These are phyloP conservation scores for Drosophila ironensis DNA, from an alignment of 1,140 invertebrate genomes.

Conservation along the genomic window DNA sequence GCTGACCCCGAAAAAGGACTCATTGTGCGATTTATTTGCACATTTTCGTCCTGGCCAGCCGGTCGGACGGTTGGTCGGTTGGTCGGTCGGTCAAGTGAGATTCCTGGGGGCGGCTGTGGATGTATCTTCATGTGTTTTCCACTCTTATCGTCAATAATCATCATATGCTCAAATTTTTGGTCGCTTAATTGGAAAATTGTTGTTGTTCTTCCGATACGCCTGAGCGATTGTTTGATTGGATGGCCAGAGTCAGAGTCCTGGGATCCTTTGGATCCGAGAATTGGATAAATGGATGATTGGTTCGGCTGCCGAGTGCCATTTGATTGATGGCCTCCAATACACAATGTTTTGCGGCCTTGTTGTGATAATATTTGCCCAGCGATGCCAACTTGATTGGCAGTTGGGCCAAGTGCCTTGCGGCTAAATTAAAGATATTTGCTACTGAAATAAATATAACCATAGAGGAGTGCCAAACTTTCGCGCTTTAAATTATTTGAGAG, in stretches of 20 bases:
- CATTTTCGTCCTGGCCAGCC: too few species aligned
- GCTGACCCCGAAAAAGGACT: neutral
- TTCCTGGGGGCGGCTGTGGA: constrained; percentile 17
- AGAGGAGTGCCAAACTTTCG: too few species aligned
- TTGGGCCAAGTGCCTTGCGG: constrained; percentile 17
- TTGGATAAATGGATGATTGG: constrained; percentile 53
- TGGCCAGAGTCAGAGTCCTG: constrained; percentile 31
- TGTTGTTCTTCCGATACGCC: constrained; percentile 64
- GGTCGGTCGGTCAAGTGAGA: constrained; percentile 38
- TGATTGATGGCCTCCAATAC: constrained; percentile 49
- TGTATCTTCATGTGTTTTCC: neutral
- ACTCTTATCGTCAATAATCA: constrained; percentile 78
- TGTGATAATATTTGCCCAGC: constrained; percentile 65
- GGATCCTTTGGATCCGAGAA: constrained; percentile 20
- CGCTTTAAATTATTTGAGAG: too few species aligned
- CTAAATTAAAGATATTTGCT: neutral
- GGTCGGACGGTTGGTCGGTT: too few species aligned
- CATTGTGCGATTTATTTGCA: constrained; percentile 75
- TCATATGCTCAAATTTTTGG: constrained; percentile 81
- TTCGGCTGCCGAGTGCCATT: constrained; percentile 43
- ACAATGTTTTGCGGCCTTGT: constrained; percentile 61
- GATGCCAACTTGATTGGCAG: constrained; percentile 54
- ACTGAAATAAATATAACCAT: neutral
- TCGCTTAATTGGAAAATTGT: constrained; percentile 81
- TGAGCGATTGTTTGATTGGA: constrained; percentile 62